Conservation (phyloP, 2,113 vertebrate species). For the Agapornis roseicollis region DNA sequence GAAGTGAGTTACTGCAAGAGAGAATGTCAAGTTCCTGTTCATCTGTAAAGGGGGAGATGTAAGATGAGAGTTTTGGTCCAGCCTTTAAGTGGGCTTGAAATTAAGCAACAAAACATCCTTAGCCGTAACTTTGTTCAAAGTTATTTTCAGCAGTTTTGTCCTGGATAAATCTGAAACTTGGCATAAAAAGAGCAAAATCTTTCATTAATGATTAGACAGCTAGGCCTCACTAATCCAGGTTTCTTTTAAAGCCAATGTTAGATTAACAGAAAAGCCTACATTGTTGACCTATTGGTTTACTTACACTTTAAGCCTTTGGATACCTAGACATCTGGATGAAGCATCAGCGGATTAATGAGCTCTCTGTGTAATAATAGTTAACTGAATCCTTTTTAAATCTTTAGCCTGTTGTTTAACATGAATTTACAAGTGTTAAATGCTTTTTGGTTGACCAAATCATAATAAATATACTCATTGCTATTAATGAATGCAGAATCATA, state of each 20-base stretch:
- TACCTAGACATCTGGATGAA: not conserved
- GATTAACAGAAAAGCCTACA: not conserved
- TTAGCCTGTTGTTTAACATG: not conserved
- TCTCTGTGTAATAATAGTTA: not conserved
- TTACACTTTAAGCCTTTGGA: not conserved
- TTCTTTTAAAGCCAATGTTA: not conserved
- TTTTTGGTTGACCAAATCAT: not conserved
- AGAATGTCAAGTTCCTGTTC: not conserved
- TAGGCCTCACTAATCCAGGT: not conserved
- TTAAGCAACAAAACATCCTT: not conserved
- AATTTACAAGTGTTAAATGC: not conserved
- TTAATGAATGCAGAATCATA: not conserved
- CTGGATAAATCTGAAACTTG: not conserved
- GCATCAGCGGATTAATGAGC: not conserved
- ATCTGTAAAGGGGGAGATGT: not conserved
- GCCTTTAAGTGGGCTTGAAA: not conserved
- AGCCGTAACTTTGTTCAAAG: not conserved
- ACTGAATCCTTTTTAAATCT: not conserved
- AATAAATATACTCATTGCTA: not conserved
- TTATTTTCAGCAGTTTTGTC: not conserved
- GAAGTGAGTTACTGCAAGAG: not conserved
- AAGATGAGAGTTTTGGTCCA: not conserved
- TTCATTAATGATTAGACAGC: not conserved
- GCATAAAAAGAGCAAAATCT: not conserved
- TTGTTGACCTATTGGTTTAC: constrained; percentile 6